phyloP scores from a whole-genome alignment of 1,140 invertebrate genomes.

The Lamellibrachia luymesi region DNA sequence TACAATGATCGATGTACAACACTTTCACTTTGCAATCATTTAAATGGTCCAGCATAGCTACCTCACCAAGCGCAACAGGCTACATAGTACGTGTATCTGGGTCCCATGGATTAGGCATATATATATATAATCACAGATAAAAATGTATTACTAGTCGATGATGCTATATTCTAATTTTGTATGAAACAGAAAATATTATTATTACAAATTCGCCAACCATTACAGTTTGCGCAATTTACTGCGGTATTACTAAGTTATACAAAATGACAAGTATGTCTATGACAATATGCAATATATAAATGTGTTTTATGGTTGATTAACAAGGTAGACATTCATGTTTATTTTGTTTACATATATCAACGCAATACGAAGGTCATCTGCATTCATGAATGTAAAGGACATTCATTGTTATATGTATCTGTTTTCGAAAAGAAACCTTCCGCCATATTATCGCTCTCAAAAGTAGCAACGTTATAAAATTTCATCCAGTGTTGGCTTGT shows the following conservation, averaged over 20 bases:
- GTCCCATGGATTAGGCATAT: not conserved
- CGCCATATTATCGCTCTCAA: not conserved
- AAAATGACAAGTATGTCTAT: not conserved
- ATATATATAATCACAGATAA: not conserved
- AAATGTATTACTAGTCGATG: not conserved
- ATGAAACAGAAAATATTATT: not conserved
- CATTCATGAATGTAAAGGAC: not conserved
- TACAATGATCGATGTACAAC: no score
- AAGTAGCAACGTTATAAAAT: not conserved
- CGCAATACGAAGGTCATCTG: not conserved
- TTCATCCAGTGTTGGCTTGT: not conserved
- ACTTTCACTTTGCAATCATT: no score
- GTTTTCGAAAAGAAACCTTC: not conserved
- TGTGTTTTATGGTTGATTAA: not conserved
- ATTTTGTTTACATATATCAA: not conserved
- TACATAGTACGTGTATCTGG: not conserved
- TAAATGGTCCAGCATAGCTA: no score
- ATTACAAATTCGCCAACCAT: not conserved
- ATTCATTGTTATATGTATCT: not conserved
- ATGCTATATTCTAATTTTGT: not conserved
- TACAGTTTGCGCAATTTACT: not conserved
- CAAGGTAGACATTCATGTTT: not conserved
- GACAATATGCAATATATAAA: not conserved
- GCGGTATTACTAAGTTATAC: not conserved
- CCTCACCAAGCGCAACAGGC: no score